Base-by-base conservation (phyloP, 2,888 invertebrate species). In the Tipula confusa region DNA sequence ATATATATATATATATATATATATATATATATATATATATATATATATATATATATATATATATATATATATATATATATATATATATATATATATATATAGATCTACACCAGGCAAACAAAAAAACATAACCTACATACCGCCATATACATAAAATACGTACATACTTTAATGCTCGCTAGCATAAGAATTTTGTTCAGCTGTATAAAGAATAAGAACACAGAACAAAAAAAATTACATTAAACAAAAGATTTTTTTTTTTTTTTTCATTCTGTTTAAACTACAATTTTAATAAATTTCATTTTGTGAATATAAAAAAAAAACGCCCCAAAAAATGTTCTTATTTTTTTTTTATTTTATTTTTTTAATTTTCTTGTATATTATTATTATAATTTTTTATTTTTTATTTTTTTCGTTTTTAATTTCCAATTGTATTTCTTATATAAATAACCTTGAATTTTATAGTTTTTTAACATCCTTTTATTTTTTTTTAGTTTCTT, bases 261-360 rank as follows among this genome's bases (percentile, higher is more conserved):
- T 64, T 64, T 64, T 2, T 48, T 64, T 64, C 24, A 64, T 64
- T 64, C 64, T 64, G 64, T 64, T 64, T 64, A 64, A 64, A 64
- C 64, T 64, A 64, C 64, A 64, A 64, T 64, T 64, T 64, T 64
- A 64, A 64, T 64, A 64, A 64, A 64, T 64, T 64, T 64, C 64
- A 24, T 64, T 64, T 64, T 64, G 64, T 64, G 64, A 64, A 64
- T 64, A 64, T 64, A 64, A 15, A 43, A 43, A 43, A 43, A 43
- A 43, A 64, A 64, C 64, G 64, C 64, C 64, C 64, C 64, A 64
- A 64, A 64, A 64, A 64, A 64, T 64, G 64, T 64, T 64, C 64
- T 64, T 64, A 64, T 64, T 64, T 64, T 64, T 24, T 43, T 43
- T 36, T 36, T 43, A 24, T 64, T 64, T 64, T 64, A 64, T 36